Percentiles rank a stretch among this genome's conserved stretches.
These are phyloP conservation scores for Diloba caeruleocephala DNA, from an alignment of 2,888 invertebrate species.

Conservation along the genomic window DNA sequence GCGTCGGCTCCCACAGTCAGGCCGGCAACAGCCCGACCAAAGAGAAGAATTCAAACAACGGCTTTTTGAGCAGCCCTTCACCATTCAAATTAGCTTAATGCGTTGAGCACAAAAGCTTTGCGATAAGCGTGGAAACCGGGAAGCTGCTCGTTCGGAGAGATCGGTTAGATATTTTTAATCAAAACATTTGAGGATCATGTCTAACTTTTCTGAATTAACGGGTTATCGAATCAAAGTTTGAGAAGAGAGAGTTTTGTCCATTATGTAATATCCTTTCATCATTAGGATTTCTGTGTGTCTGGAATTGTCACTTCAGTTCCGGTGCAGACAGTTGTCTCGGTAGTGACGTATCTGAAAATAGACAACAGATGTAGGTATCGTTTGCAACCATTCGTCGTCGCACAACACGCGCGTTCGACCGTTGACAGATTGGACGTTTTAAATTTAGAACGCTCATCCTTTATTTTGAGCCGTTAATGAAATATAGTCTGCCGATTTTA, in stretches of 20 bases:
- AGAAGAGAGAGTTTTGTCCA: constrained; percentile 58
- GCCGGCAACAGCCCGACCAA: constrained; percentile 76
- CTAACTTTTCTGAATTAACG: constrained; percentile 53
- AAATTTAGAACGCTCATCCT: constrained; percentile 84
- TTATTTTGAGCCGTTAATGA: constrained; percentile 83
- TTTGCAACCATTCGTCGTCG: constrained; percentile 85
- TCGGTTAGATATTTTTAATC: constrained; percentile 71
- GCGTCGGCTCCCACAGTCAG: constrained; percentile 80
- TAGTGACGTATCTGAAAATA: constrained; percentile 86
- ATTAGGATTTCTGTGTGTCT: constrained; percentile 60
- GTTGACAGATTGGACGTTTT: constrained; percentile 87
- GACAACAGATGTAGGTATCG: constrained; percentile 85
- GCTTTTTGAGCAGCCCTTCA: constrained; percentile 82
- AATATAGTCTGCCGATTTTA: constrained; percentile 80
- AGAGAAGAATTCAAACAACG: constrained; percentile 86
- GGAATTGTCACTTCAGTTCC: constrained; percentile 78
- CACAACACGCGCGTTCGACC: constrained; percentile 85
- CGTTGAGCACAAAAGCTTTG: constrained; percentile 83
- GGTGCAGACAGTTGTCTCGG: constrained; percentile 76
- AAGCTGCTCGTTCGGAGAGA: constrained; percentile 69
- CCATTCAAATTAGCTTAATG: constrained; percentile 89
- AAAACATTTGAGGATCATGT: constrained; percentile 65
- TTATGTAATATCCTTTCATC: constrained; percentile 62
- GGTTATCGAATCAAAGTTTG: constrained; percentile 52
- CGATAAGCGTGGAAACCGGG: constrained; percentile 81